Percentiles rank a stretch among this genome's conserved stretches.
Conservation (phyloP, 2,113 vertebrate species). For the Brachypteracias leptosomus region DNA sequence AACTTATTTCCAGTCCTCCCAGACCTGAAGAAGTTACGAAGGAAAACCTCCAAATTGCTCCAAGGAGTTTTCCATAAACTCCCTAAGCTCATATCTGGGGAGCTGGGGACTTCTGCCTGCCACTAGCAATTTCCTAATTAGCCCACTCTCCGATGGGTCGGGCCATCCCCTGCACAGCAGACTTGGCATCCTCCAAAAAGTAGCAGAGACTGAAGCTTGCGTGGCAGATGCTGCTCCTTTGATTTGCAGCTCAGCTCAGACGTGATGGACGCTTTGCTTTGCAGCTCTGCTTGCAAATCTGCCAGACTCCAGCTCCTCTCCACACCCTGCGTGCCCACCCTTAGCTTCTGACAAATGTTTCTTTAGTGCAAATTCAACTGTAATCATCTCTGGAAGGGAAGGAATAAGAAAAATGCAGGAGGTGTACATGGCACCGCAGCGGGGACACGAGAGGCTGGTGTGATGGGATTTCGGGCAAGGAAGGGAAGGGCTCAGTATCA, state of each 20-base stretch:
- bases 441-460: not conserved
- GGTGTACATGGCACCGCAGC: accelerated
- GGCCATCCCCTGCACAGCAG: not conserved
- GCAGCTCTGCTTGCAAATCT: not conserved
- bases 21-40: slow-evolving; percentile 18
- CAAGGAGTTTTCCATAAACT: not conserved
- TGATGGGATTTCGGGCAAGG: not conserved
- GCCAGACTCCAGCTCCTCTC: not conserved
- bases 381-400: not conserved
- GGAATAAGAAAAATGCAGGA: not conserved
- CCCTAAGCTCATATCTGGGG: not conserved
- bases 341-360: not conserved
- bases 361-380: not conserved
- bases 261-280: not conserved
- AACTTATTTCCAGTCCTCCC: slow-evolving; percentile 6
- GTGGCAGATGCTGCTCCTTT: not conserved
- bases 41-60: not conserved
- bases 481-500: not conserved
- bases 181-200: not conserved
- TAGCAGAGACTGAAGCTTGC: not conserved
- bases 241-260: not conserved
- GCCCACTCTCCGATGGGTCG: not conserved
- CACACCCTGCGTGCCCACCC: not conserved
- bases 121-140: slow-evolving; percentile 52
- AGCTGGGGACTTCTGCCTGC: slow-evolving; percentile 31